These are phyloP conservation scores for Altica lythri DNA, from an alignment of 2,888 invertebrate species.

Conservation along the genomic window DNA sequence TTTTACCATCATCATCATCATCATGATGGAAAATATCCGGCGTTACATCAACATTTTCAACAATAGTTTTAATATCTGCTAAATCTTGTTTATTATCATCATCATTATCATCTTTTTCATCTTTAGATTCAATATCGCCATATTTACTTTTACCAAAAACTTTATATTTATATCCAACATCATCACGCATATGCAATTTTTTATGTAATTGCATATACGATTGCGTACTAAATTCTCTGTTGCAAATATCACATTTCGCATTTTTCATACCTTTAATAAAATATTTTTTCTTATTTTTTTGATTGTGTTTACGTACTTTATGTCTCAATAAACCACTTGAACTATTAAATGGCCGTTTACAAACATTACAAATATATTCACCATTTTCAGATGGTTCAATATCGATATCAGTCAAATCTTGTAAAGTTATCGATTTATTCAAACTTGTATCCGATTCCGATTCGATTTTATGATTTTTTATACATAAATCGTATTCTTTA, in stretches of 20 bases:
- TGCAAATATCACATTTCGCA: slow-evolving; percentile 54
- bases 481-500: slow-evolving; percentile 46
- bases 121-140: slow-evolving; percentile 32
- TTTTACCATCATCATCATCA: slow-evolving; percentile 26
- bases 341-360: slow-evolving; percentile 48
- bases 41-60: slow-evolving; percentile 32
- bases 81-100: slow-evolving; percentile 13
- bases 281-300: slow-evolving; percentile 50
- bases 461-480: slow-evolving; percentile 44
- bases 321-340: slow-evolving; percentile 51
- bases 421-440: slow-evolving; percentile 49
- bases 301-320: slow-evolving; percentile 51
- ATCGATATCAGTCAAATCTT: slow-evolving; percentile 45
- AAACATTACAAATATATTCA: slow-evolving; percentile 47
- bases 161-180: slow-evolving; percentile 51
- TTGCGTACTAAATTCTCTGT: slow-evolving; percentile 53
- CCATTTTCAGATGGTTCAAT: slow-evolving; percentile 40
- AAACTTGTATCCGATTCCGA: slow-evolving; percentile 37
- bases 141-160: slow-evolving; percentile 50
- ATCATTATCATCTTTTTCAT: slow-evolving; percentile 28
- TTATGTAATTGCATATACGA: slow-evolving; percentile 54
- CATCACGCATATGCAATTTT: slow-evolving; percentile 51
- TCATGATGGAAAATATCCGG: slow-evolving; percentile 32
- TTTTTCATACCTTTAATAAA: slow-evolving; percentile 55
- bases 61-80: slow-evolving; percentile 10